Base-by-base conservation (phyloP, 1,140 invertebrate species). In the Hetaerina americana region DNA sequence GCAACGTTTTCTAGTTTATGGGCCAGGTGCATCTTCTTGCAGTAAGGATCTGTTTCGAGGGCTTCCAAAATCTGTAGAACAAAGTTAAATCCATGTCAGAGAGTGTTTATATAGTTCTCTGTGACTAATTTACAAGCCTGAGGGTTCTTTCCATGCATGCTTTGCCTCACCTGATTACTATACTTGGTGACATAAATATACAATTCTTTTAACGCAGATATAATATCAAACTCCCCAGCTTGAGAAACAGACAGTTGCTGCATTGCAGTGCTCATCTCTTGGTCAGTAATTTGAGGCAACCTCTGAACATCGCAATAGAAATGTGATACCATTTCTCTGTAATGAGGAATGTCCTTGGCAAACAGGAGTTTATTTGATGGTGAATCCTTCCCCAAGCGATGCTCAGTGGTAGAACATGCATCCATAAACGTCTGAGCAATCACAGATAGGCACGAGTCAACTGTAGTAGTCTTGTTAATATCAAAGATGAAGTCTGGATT, bases 371-470 rank as follows among this genome's bases (percentile, higher is more conserved):
- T 97, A 80, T 95, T 96, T 18, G 94, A 96, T 27, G 95, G 95
- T 26, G 94, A 96, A 82, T 97, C 95, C 82, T 96, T 95, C 73
- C 94, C 94, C 8, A 96, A 83, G 66, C 93, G 85, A 79, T 95
- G 93, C 79, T 96, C 92, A 6, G 88, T 88, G 72, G 93, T 91
- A 18, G 93, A 95, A 80, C 94, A 97, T 0, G 94, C 89, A 80
- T 97, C 95, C 92, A 97, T 97, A 80, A 98, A 93, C 2, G 95
- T 96, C 83, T 98, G 96, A 26, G 95, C 95, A 75, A 98, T 94
- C 28, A 97, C 95, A 74, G 93, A 95, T 28, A 98, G 82, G 78
- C 94, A 96, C 15, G 93, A 93, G 81, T 97, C 95, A 18, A 97
- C 90, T 6, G 92, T 94, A 15, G 89, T 86, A 1, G 94, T 95